phyloP scores from a whole-genome alignment of 2,113 vertebrate genomes.

The Mastomys coucha region DNA sequence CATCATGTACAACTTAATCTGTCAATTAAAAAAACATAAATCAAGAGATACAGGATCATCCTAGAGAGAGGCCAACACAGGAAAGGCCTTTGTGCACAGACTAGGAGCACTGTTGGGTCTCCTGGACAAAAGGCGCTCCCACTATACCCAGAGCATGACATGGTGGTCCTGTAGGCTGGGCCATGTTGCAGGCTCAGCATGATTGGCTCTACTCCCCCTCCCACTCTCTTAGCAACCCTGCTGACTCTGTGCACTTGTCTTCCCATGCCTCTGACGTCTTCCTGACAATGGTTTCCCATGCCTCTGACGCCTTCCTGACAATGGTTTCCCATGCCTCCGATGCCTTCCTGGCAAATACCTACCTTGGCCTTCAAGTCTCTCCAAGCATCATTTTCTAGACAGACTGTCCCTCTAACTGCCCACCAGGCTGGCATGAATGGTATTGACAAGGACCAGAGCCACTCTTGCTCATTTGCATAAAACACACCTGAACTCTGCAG shows the following conservation, averaged over 20 bases:
- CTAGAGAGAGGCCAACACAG: background rate
- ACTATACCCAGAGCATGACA: background rate
- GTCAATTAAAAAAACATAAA: background rate
- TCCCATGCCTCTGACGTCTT: background rate
- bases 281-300: background rate
- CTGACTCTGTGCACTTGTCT: accelerated
- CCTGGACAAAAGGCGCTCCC: background rate
- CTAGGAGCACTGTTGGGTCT: too few relatives aligned
- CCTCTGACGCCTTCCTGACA: background rate
- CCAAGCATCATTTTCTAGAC: background rate
- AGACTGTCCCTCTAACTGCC: too few relatives aligned
- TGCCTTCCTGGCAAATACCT: background rate
- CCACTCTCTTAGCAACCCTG: accelerated
- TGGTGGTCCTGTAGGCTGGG: background rate
- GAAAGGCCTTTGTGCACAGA: background rate
- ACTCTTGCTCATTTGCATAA: background rate
- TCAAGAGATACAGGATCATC: background rate
- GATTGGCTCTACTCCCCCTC: accelerated
- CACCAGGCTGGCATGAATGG: accelerated
- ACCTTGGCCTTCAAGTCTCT: background rate
- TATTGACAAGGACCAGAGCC: background rate
- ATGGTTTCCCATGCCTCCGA: background rate
- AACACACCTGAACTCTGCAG: too few relatives aligned
- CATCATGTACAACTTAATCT: background rate
- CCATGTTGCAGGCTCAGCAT: accelerated